phyloP scores from a whole-genome alignment of 2,113 vertebrate genomes.

The Anarrhichthys ocellatus region DNA sequence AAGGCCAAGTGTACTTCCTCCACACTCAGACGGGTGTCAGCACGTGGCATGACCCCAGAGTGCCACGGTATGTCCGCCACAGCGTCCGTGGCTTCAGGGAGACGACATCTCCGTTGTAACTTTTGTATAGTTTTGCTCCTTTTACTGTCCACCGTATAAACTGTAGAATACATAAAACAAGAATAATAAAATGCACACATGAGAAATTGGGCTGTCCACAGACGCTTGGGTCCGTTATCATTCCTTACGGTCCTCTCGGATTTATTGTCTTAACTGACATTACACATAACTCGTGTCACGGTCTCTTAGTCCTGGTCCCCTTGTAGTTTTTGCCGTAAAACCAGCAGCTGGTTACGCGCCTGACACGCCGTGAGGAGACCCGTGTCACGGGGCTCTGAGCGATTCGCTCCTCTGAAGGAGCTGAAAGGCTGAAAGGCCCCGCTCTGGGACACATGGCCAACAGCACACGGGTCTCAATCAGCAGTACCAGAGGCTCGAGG shows the following conservation, averaged over 20 bases:
- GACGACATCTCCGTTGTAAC: neutral
- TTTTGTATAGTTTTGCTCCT: neutral
- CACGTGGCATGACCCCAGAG: conserved; percentile 96
- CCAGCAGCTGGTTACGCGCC: conserved; percentile 52
- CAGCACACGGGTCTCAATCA: conserved; percentile 35
- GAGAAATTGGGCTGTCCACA: neutral
- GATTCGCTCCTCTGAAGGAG: conserved; percentile 17
- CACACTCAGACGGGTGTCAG: conserved; percentile 97
- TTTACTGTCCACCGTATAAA: neutral
- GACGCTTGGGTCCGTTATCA: neutral
- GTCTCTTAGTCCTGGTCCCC: neutral
- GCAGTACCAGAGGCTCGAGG: conserved; percentile 27
- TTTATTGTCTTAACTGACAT: neutral
- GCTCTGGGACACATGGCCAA: conserved; percentile 31
- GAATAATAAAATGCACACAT: neutral
- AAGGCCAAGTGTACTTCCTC: conserved; percentile 96
- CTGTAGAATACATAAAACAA: neutral
- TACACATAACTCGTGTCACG: conserved; percentile 10
- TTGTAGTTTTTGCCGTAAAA: conserved; percentile 9
- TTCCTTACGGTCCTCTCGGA: neutral
- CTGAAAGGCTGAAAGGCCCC: conserved; percentile 29
- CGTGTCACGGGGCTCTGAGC: conserved; percentile 42
- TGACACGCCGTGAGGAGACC: conserved; percentile 49
- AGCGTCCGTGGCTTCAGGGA: neutral
- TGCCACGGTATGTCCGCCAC: conserved; percentile 86